Conservation (phyloP, 2,113 vertebrate species). For the Cyanoderma ruficeps region DNA sequence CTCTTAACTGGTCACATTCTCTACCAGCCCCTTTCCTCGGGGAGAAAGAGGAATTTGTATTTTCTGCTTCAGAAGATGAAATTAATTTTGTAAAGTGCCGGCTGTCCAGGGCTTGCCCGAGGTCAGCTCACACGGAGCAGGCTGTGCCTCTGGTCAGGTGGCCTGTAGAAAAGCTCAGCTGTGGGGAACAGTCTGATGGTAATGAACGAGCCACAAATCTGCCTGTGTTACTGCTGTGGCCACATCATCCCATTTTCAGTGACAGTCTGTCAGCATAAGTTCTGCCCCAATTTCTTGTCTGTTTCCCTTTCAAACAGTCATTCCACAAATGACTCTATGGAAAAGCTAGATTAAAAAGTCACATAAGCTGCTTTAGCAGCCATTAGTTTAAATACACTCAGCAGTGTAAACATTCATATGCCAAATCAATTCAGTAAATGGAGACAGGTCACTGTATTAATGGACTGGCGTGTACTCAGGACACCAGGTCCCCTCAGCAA, state of each 20-base stretch:
- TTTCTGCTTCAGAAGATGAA: not conserved
- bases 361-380: conserved; percentile 54
- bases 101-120: not conserved
- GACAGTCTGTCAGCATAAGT: not conserved
- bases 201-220: not conserved
- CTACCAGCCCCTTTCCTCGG: not conserved
- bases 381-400: conserved; percentile 51
- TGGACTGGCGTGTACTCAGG: not conserved
- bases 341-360: conserved; percentile 59
- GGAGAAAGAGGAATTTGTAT: not conserved
- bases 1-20: not conserved
- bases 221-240: not conserved
- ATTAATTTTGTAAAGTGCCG: not conserved
- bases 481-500: not conserved
- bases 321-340: conserved; percentile 4
- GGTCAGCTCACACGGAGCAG: not conserved
- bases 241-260: not conserved
- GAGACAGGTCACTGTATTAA: conserved; percentile 4
- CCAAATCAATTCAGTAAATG: conserved; percentile 55
- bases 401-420: not conserved
- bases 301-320: not conserved
- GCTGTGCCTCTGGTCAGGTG: not conserved
- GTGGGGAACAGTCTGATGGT: not conserved
- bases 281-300: not conserved
- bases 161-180: not conserved